phyloP scores from a whole-genome alignment of 2,888 invertebrate genomes.

The Drosophila anceps region DNA sequence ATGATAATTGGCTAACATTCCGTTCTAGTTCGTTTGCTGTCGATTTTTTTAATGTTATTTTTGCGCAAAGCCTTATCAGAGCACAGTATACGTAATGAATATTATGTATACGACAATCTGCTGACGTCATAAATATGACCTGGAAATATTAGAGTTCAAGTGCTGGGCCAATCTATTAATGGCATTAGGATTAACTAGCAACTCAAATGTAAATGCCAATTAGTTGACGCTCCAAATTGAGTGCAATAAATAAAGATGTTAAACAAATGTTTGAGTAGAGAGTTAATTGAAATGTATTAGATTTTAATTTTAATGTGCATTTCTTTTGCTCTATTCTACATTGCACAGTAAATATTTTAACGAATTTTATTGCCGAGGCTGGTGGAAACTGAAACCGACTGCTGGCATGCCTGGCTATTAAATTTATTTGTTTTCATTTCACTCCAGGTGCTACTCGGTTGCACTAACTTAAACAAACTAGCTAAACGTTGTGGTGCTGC shows the following conservation, averaged over 20 bases:
- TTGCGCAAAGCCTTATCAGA: slow-evolving; percentile 32
- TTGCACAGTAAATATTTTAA: slow-evolving; percentile 23
- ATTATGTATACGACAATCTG: slow-evolving; percentile 67
- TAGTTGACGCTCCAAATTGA: background rate
- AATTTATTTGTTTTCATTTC: slow-evolving; percentile 48
- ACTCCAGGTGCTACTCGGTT: slow-evolving; percentile 45
- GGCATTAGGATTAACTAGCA: slow-evolving; percentile 4
- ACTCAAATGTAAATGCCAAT: background rate
- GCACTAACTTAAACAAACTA: slow-evolving; percentile 41
- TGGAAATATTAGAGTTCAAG: slow-evolving; percentile 49
- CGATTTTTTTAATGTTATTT: background rate
- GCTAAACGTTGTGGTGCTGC: slow-evolving; percentile 34
- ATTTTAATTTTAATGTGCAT: slow-evolving; percentile 5
- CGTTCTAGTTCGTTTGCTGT: slow-evolving; percentile 19
- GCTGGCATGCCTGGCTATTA: slow-evolving; percentile 32
- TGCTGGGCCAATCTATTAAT: slow-evolving; percentile 24
- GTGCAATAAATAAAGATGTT: background rate
- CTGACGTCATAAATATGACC: slow-evolving; percentile 43
- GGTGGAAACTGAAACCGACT: slow-evolving; percentile 2
- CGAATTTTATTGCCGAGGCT: slow-evolving; percentile 8
- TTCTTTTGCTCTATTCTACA: background rate
- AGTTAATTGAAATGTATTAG: background rate
- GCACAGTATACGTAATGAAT: slow-evolving; percentile 22
- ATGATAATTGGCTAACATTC: slow-evolving; percentile 67
- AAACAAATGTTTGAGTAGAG: background rate